Base-by-base conservation (phyloP, 2,113 vertebrate species). In the Andinoacara biseriatus region DNA sequence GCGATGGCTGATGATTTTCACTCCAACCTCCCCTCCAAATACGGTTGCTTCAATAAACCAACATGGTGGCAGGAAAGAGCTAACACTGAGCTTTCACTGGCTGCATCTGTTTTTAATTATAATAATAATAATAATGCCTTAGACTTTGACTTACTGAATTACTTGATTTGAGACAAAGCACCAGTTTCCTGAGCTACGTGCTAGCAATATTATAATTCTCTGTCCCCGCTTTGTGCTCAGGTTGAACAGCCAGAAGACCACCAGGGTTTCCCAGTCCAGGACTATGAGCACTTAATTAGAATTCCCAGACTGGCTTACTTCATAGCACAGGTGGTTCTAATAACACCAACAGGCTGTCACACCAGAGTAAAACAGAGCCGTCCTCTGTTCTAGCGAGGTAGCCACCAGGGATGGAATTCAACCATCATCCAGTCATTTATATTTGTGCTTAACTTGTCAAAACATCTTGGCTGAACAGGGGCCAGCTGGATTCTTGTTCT, bases 401-500 rank as follows among this genome's bases (percentile, higher is more conserved):
- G 35, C 35, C 35, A 49, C 46, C 40, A 14, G 40, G 40, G 15
- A 49, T 49, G 46, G 67, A 72, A n/a, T 52, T 54, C 67, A 72
- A 15, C 46, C 26, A 52, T 49, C 46, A 49, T 43, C 40, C 46
- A 49, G 5, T 17, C 46, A 49, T 31, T 72, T 52, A 52, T 52
- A 18, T 72, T n/a, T 31, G 67, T 52, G 24, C 65, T 69, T 52
- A 69, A 72, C 43, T 72, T 76, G 74, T 78, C 43, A 60, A 9
- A 35, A 62, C 11, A 22, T 49, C 5, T 31, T 33, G 18, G 18
- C 5, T 76, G 35, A 60, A 59, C 1, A 13, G 33, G 2, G 38
- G 26, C 17, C 40, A 49, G 24, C 40, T 76, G 54, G 54, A 58
- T 43, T 43, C 35, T n/a, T n/a, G 0, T 76, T 56, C 56, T 38